Base-by-base conservation (phyloP, 2,888 invertebrate species). In the Polia nebulosa region DNA sequence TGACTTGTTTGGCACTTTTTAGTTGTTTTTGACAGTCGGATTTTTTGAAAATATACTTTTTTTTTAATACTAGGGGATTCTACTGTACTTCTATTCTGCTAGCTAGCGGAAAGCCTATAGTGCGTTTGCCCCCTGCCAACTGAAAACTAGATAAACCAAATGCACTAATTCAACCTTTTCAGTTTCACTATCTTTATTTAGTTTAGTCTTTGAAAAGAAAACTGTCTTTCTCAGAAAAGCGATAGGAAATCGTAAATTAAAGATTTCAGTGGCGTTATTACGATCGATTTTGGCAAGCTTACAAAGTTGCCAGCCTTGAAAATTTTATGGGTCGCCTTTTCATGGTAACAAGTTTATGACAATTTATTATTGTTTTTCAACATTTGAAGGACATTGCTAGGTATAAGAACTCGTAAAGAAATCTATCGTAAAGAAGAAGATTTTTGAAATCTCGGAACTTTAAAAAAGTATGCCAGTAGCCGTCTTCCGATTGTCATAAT, bases 201-300 rank as follows among this genome's bases (percentile, higher is more conserved):
- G 41, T n/a, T 32, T 39, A 53, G 1, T 61, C 27, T 57, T 20
- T 57, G 39, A 41, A 51, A 66, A 51, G 27, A 62, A 63, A 75
- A 55, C 41, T 4, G 22, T 29, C 3, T 55, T 55, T 22, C 55
- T 27, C 17, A 62, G 41, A 58, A 61, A 66, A 56, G 39, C 49
- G n/a, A 47, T 39, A 44, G 41, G 51, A 62, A 53, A 57, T 53
- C 53, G 34, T 79, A 80, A 66, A 76, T 76, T 22, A 57, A 61
- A 76, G 20, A 60, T 62, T 44, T 65, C 41, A 59, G 34, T 52
- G 47, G 25, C 39, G 39, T 47, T 61, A 53, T 68, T 61, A 62
- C 79, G 69, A 77, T 64, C 44, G 52, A 70, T 59, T 76, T 81
- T 89, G 89, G 90, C 90, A 89, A 61, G 61, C 69, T 78, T 69